Evolutionary conservation across 2,888 invertebrate species (phyloP), one percentile per base, ranked within the genome.

Genomic region (Hyppa rectilinea): DNA sequence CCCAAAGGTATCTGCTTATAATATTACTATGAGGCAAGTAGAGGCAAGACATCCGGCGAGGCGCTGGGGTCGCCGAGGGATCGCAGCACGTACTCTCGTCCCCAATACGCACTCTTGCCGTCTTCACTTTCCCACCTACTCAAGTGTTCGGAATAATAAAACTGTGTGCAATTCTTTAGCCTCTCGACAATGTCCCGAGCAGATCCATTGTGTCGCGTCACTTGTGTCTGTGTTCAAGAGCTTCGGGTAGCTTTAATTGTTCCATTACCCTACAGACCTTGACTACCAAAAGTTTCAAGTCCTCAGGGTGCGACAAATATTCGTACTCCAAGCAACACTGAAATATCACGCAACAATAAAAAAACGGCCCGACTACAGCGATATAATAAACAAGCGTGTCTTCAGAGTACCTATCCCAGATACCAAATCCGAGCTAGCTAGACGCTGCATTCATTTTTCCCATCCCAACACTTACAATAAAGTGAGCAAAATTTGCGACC

Each of bases 71-170:
- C 89, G 90, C 89, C 88, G 87, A 81, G 86, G 86, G 90, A 89
- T 85, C 88, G 82, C 88, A 87, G 87, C 89, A 90, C 90, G 91
- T 91, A 87, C 87, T 88, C 87, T 80, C 78, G 71, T 80, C 87
- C 88, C 90, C 90, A 91, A 92, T 89, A 87, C 88, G 85, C 88
- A 84, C 91, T 91, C 86, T 68, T 87, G 83, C 87, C 86, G 87
- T 83, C 89, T 91, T 91, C 89, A 88, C 90, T 91, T 91, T 91
- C 89, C 87, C 84, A 88, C 88, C 85, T 83, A 84, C 82, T 90
- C 87, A 88, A 91, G 91, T 89, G 86, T 79, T 84, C 83, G 85
- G 89, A 89, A 92, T 90, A 91, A 92, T 90, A 92, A 71, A 91
- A 90, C 87, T 88, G 88, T 89, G 87, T 89, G 87, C 87, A 87